Percentiles rank a stretch among this genome's conserved stretches.
phyloP scores from a whole-genome alignment of 37 sponge, comb jelly and placozoan genomes.

The Ephydatia muelleri region DNA sequence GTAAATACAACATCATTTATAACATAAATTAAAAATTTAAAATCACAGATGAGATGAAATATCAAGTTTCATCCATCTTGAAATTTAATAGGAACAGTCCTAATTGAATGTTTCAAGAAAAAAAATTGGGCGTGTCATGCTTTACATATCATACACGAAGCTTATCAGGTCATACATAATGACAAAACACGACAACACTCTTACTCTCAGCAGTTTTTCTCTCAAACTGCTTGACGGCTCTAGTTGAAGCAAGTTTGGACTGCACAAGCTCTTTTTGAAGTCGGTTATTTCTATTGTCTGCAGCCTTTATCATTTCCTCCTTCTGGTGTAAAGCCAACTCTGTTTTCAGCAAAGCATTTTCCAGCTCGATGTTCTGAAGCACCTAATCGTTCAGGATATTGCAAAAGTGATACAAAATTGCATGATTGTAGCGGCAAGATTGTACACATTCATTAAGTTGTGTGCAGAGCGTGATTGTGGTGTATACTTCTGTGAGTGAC shows the following conservation, averaged over 20 bases:
- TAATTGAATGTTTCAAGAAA: not conserved
- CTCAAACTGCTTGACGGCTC: conserved; percentile 79
- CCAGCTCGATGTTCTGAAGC: conserved; percentile 66
- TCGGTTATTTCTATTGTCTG: conserved; percentile 43
- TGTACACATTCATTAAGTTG: no score
- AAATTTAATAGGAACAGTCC: no score
- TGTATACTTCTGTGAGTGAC: no score
- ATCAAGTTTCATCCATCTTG: no score
- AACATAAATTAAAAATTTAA: no score
- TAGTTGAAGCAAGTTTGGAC: conserved; percentile 43
- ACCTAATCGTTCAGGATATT: conserved; percentile 14
- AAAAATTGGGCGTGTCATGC: not conserved
- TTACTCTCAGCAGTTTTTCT: conserved; percentile 71
- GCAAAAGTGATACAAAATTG: not conserved
- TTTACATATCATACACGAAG: not conserved
- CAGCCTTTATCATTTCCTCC: conserved; percentile 34
- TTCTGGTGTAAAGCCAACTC: conserved; percentile 73
- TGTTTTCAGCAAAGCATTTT: conserved; percentile 55
- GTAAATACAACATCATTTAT: not conserved
- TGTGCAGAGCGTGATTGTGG: no score
- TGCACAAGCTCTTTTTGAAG: conserved; percentile 60
- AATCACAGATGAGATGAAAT: no score
- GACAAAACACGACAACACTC: not conserved
- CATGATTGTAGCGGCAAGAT: not conserved
- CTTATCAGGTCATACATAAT: not conserved